A percentile compares a stretch with the other conserved stretches of the same genome.
Conservation (phyloP, 2,113 vertebrate genomes). For the Tympanuchus pallidicinctus region DNA sequence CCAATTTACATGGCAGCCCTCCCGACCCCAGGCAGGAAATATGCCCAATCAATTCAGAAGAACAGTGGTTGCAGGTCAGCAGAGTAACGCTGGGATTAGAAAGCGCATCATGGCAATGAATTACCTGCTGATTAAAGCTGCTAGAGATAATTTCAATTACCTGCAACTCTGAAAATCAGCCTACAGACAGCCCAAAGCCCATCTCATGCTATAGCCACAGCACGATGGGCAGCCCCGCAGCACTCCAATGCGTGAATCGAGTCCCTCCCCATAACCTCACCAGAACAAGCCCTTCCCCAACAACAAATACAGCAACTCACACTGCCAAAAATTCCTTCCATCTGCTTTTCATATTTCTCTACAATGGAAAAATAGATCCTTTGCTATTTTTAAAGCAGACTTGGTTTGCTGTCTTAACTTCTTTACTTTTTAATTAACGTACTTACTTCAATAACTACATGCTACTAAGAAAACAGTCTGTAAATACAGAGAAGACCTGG, state of each 20-base stretch:
- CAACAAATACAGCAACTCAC: conserved; percentile 1
- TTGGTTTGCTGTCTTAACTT: not conserved
- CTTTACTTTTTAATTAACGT: conserved; percentile 14
- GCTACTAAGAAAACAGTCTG: not conserved
- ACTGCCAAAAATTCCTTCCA: conserved; percentile 11
- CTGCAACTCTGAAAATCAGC: not conserved
- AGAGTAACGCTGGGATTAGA: not conserved
- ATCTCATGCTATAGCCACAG: fast-evolving
- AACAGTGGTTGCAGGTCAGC: not conserved
- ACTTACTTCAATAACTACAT: not conserved
- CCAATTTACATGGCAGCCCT: not conserved
- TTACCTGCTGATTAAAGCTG: not conserved
- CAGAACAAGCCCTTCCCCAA: not conserved
- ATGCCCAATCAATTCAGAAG: not conserved
- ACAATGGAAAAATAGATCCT: conserved; percentile 39
- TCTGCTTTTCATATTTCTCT: conserved; percentile 39
- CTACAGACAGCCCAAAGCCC: not conserved
- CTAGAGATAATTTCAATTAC: not conserved
- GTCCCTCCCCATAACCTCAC: not conserved
- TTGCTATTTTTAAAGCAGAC: conserved; percentile 19
- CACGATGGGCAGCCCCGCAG: not conserved
- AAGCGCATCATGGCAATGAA: not conserved
- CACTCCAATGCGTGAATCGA: fast-evolving
- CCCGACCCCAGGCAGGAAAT: fast-evolving
- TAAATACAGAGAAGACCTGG: not conserved